Evolutionary conservation across 2,797 vertebrate species (phyloP).

Genomic region (Saguinus oedipus): DNA sequence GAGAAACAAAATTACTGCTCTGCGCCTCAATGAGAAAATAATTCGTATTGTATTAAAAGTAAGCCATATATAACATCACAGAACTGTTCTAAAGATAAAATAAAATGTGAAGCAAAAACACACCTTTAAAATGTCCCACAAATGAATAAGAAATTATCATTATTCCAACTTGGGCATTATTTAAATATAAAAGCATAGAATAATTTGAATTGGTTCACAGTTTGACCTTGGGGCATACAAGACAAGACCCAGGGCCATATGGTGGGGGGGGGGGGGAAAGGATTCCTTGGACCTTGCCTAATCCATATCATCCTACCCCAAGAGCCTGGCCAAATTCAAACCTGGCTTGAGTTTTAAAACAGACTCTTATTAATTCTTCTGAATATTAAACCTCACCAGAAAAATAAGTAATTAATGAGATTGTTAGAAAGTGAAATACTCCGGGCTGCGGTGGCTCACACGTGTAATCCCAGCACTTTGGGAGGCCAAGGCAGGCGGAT

Average conservation of each 20-base stretch:
- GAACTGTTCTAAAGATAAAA: constrained; percentile 33
- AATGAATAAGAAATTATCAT: constrained; percentile 16
- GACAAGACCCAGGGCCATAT: neutral
- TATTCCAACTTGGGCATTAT: constrained; percentile 27
- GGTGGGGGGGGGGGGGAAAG: neutral
- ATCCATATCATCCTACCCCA: neutral
- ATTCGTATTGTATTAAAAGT: neutral
- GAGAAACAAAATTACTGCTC: constrained; percentile 15
- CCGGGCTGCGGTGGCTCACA: neutral
- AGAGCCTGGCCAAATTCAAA: constrained; percentile 26
- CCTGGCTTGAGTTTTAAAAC: neutral
- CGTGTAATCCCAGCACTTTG: neutral
- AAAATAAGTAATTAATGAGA: neutral
- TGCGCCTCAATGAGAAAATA: neutral
- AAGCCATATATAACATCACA: neutral
- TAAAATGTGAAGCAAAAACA: constrained; percentile 1
- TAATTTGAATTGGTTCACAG: neutral
- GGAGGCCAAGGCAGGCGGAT: neutral
- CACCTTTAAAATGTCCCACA: neutral
- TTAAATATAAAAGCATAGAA: neutral
- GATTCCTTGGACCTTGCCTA: neutral
- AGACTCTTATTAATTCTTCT: constrained; percentile 18
- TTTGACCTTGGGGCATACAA: neutral
- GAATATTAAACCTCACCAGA: constrained; percentile 12
- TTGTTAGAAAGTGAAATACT: constrained; percentile 42